Percentiles rank a stretch among this genome's conserved stretches.
Evolutionary conservation across 2,797 vertebrate species (phyloP).

Genomic region (Phyllotis vaccarum): DNA sequence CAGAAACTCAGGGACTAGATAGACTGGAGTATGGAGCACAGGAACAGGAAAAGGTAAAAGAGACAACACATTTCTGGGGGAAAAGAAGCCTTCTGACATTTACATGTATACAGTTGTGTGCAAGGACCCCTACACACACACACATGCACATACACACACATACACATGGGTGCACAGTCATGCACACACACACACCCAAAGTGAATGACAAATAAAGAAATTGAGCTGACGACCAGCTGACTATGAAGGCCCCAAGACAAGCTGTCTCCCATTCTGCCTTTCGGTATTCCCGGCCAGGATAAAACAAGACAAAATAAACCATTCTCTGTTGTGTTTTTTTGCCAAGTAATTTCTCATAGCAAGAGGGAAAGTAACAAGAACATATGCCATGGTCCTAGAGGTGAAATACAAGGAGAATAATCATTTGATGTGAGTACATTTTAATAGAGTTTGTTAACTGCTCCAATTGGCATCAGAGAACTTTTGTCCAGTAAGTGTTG

Average conservation of each 20-base stretch:
- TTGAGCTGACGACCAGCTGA: background rate
- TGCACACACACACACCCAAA: background rate
- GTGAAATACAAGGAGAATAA: background rate
- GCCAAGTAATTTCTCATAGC: background rate
- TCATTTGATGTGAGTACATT: background rate
- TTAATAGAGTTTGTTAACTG: background rate
- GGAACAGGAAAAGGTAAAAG: background rate
- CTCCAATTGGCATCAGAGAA: background rate
- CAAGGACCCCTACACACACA: background rate
- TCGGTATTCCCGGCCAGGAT: background rate
- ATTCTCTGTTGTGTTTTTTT: background rate
- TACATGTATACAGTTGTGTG: background rate
- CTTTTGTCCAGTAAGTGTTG: background rate
- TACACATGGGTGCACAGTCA: background rate
- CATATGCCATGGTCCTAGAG: background rate
- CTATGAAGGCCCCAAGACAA: background rate
- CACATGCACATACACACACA: background rate
- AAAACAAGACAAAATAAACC: background rate
- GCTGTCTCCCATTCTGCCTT: background rate
- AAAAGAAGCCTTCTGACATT: background rate
- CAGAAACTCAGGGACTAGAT: background rate
- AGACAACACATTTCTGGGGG: background rate
- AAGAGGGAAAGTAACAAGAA: background rate
- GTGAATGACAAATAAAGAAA: background rate
- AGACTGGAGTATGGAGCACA: background rate